Evolutionary conservation across 2,888 invertebrate species (phyloP), one percentile per base, ranked within the genome.

Genomic region (Oithona nana): DNA sequence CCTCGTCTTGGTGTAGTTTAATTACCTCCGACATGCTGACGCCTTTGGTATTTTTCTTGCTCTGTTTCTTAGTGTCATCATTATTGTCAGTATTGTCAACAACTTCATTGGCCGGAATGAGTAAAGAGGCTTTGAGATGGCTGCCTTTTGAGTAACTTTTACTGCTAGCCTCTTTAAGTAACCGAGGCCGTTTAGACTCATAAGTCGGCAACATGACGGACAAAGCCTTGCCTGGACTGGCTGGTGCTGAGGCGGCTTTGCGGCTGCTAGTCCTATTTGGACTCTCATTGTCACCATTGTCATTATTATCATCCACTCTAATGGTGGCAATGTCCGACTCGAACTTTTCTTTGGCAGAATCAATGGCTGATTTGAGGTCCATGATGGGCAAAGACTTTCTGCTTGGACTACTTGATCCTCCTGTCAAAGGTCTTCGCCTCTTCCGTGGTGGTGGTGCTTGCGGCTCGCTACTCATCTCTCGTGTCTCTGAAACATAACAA

Each of bases 1-100:
- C 59, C 4, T 59, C 59, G 49, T 59, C 59, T 20, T 59, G 39
- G 28, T 59, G 48, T 16, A 59, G 59, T 8, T 59, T 59, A 1
- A 29, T 24, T 24, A 59, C 48, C 49, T 59, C 59, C 3, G 20
- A 16, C 2, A 22, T 48, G 49, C 24, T 28, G 11, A 29, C 58
- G 20, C 28, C 39, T 6, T 30, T 57, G 2, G 28, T n/a, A 11
- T 59, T 59, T n/a, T 24, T 59, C 4, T 48, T 16, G 1, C 20
- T 50, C 57, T 20, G n/a, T 57, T 24, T 28, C 57, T 2, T n/a
- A n/a, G n/a, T 20, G 22, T 49, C 20, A 22, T 50, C 48, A 13
- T 49, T 49, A 16, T 22, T 54, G 24, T 54, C 54, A 26, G 54
- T 54, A 2, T 24, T 20, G 11, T 20, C 50, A 22, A 22, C 50